Evolutionary conservation across 2,797 vertebrate genomes (phyloP).

Genomic region (Lithobates sylvaticus): DNA sequence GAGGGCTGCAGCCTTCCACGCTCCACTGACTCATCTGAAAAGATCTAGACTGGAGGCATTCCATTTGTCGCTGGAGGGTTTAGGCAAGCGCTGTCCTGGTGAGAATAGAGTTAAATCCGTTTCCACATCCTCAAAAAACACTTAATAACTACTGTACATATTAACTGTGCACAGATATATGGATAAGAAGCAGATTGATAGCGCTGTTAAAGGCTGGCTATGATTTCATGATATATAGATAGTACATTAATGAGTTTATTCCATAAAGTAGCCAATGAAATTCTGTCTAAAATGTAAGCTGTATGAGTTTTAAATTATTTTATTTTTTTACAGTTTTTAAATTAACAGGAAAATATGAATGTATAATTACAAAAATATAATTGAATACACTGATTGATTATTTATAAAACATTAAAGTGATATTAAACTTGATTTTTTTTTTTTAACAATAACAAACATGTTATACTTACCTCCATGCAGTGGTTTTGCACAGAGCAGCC

Average conservation of each 20-base stretch:
- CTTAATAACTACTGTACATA: not conserved
- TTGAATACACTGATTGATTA: no score
- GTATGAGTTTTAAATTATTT: no score
- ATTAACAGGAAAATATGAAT: not conserved
- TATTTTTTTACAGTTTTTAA: not conserved
- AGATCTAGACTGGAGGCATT: not conserved
- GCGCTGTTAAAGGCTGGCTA: not conserved
- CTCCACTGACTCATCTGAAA: conserved; percentile 7
- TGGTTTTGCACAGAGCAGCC: no score
- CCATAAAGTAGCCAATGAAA: not conserved
- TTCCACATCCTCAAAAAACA: conserved; percentile 21
- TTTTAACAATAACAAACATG: no score
- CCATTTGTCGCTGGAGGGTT: conserved; percentile 23
- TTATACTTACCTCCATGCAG: no score
- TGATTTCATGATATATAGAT: not conserved
- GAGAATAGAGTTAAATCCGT: conserved; percentile 9
- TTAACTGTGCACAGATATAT: not conserved
- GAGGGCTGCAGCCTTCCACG: conserved; percentile 10
- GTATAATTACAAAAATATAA: no score
- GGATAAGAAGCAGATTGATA: not conserved
- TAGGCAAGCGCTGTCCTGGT: not conserved
- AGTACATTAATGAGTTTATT: not conserved
- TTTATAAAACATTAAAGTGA: no score
- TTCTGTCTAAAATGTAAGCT: no score
- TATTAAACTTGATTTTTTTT: no score